Base-by-base conservation (phyloP, 2,113 vertebrate species). In the Odocoileus virginianus region DNA sequence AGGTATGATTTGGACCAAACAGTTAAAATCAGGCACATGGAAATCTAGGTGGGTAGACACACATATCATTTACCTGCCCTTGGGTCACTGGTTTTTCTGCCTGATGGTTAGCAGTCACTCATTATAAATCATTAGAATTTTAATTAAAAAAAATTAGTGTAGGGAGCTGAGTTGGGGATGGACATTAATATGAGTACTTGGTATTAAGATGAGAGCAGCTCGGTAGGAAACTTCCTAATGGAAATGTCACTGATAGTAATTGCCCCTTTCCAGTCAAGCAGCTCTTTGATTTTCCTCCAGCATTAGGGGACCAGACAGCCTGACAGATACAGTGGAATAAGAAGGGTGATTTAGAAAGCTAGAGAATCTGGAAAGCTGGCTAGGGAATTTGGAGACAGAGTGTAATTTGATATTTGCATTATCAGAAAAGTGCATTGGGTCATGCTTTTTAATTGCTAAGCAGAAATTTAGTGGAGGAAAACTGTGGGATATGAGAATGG, bases 201-300 rank as follows among this genome's bases (percentile, higher is more conserved):
- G 93, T 98, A 98, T 98, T 97, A 97, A 97, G 96, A 98, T 97
- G 98, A 98, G 97, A 98, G 85, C 88, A 52, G 93, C 98, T 95
- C 93, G 0, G 84, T 93, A 95, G 98, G 98, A 94, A 95, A 97
- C 97, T 98, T 98, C 98, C 97, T 98, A 95, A 98, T 97, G 97
- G 97, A 98, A 98, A 98, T 98, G 98, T 98, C 98, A 98, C 97
- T 92, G 94, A 74, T 97, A 95, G 96, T 97, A 98, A 98, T 98
- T 97, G 96, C 93, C 95, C 93, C 96, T 98, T 97, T 97, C 58
- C 97, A 97, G 97, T 91, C 87, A 96, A 96, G 96, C 95, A 82
- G 89, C 84, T 97, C 97, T 98, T 97, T 98, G 98, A 98, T 98
- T 98, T 98, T 93, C 95, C 82, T 97, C 89, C 74, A 95, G 89